Evolutionary conservation across 2,113 vertebrate species (phyloP).

Genomic region (Charina bottae): DNA sequence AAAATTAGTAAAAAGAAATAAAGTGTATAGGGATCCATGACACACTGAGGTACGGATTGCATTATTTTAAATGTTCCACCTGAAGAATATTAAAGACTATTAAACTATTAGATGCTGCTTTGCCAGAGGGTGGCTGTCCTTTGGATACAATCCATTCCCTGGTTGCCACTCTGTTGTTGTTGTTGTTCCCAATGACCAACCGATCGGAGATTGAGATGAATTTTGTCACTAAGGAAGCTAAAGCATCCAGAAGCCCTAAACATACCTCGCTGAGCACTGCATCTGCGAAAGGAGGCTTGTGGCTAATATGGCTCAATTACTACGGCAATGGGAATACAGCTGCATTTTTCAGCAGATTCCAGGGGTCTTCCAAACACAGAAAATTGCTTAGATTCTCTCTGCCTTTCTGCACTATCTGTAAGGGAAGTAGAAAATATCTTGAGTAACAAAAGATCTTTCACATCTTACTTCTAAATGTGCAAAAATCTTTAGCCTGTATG

Average conservation of each 20-base stretch:
- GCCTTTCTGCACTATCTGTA: neutral
- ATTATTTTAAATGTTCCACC: neutral
- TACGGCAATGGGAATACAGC: neutral
- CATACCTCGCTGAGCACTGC: neutral
- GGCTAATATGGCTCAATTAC: neutral
- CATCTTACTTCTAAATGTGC: neutral
- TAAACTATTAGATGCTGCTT: too few species aligned
- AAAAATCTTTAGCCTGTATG: neutral
- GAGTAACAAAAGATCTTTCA: neutral
- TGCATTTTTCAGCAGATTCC: neutral
- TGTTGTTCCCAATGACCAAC: neutral
- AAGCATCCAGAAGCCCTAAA: neutral
- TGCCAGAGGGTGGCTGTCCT: too few species aligned
- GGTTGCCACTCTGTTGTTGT: neutral
- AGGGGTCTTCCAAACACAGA: neutral
- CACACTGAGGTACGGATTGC: neutral
- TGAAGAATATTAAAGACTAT: neutral
- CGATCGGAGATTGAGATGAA: neutral
- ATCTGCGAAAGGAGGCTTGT: too few species aligned
- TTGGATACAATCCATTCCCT: too few species aligned
- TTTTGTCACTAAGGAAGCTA: neutral
- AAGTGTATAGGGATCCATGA: neutral
- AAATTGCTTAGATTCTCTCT: neutral
- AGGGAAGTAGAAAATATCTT: neutral
- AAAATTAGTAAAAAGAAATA: neutral